Evolutionary conservation across 1,140 invertebrate genomes (phyloP).

Genomic region (Arion vulgaris): DNA sequence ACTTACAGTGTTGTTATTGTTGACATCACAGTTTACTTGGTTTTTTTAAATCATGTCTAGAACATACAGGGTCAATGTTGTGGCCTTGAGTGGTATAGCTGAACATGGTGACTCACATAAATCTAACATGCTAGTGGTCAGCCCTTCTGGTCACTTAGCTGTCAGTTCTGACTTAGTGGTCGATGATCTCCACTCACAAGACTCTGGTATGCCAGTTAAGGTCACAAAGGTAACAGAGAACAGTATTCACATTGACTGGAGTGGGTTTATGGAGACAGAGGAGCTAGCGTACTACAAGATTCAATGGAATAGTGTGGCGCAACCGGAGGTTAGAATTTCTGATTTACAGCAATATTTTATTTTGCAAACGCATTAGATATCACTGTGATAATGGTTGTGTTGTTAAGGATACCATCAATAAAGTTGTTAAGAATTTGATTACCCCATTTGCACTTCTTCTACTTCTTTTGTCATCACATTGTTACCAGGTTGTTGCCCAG

Average conservation of each 20-base stretch:
- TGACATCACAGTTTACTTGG: too few species aligned
- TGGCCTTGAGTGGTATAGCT: slow-evolving; percentile 64
- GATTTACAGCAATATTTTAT: too few species aligned
- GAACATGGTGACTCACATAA: slow-evolving; percentile 66
- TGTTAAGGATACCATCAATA: too few species aligned
- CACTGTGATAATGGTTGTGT: too few species aligned
- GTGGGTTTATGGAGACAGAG: slow-evolving; percentile 62
- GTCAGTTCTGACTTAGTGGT: slow-evolving; percentile 47
- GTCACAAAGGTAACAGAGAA: slow-evolving; percentile 65
- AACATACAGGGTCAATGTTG: slow-evolving; percentile 69
- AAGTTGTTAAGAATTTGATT: too few species aligned
- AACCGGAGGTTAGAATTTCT: slow-evolving; percentile 64
- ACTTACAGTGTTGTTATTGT: too few species aligned
- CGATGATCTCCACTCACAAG: slow-evolving; percentile 53
- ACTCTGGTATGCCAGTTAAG: slow-evolving; percentile 65
- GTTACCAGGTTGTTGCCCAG: too few species aligned
- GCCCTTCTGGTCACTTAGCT: slow-evolving; percentile 54
- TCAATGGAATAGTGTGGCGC: slow-evolving; percentile 71
- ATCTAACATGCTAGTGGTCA: slow-evolving; percentile 67
- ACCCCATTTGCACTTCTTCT: too few species aligned
- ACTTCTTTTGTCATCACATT: too few species aligned
- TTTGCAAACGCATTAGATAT: too few species aligned
- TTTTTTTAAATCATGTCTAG: slow-evolving; percentile 49
- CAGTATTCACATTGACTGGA: slow-evolving; percentile 70
- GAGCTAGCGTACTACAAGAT: slow-evolving; percentile 67